Evolutionary conservation across 1,140 invertebrate genomes (phyloP).

Genomic region (Pseudomyrmex concolor): DNA sequence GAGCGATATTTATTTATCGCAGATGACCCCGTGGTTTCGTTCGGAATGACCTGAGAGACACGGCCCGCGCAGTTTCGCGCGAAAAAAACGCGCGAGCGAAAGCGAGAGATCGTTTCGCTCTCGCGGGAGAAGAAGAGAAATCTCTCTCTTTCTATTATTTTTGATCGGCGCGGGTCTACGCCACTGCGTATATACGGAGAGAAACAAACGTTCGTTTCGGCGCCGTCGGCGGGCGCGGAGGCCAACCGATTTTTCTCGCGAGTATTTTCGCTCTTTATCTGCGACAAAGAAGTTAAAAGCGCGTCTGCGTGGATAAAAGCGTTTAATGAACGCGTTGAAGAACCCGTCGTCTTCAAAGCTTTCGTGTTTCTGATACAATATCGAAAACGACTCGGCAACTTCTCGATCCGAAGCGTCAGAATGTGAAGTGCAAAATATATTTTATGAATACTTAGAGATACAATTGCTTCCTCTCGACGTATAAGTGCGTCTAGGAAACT

Average conservation of each 20-base stretch:
- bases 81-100: background rate
- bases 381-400: constrained; percentile 69
- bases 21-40: background rate
- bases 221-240: constrained; percentile 11
- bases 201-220: constrained; percentile 8
- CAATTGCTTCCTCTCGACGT: too few species aligned
- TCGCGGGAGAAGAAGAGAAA: background rate
- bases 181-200: constrained; percentile 18
- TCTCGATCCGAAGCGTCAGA: constrained; percentile 39
- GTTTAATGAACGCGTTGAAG: constrained; percentile 75
- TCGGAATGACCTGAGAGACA: background rate
- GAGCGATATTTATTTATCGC: background rate
- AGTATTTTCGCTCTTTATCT: constrained; percentile 63
- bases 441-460: background rate
- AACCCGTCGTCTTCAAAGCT: constrained; percentile 62
- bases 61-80: background rate
- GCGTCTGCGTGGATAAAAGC: constrained; percentile 72
- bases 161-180: too few species aligned
- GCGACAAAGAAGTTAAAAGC: constrained; percentile 45
- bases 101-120: background rate
- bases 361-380: constrained; percentile 70
- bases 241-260: constrained; percentile 40
- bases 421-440: background rate
- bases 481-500: too few species aligned
- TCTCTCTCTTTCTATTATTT: background rate